phyloP scores from a whole-genome alignment of 1,140 invertebrate genomes.

The Dendroctonus ponderosae region DNA sequence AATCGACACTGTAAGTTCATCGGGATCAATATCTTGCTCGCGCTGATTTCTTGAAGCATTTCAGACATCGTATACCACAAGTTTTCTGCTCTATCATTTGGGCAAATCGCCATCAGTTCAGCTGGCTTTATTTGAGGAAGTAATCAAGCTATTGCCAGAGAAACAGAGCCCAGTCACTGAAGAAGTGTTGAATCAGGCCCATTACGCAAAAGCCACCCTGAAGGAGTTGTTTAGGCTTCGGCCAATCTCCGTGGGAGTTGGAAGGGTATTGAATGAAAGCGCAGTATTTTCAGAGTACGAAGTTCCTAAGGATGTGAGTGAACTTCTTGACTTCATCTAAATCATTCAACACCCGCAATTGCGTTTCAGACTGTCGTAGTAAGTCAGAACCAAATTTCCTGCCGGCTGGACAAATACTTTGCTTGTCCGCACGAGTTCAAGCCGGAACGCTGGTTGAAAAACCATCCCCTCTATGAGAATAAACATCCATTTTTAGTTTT shows the following conservation, averaged over 20 bases:
- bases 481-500: constrained; percentile 75
- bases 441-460: constrained; percentile 75
- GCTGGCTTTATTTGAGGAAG: constrained; percentile 68
- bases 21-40: background rate
- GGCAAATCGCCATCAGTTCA: constrained; percentile 72
- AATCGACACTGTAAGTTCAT: constrained; percentile 73
- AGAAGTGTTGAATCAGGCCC: constrained; percentile 61
- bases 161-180: constrained; percentile 57
- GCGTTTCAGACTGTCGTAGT: constrained; percentile 77
- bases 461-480: constrained; percentile 52
- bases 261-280: constrained; percentile 74
- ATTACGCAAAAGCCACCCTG: constrained; percentile 74
- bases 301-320: constrained; percentile 80
- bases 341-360: background rate
- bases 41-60: constrained; percentile 9
- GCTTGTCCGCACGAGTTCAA: constrained; percentile 64
- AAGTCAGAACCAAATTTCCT: constrained; percentile 82
- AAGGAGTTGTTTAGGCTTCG: constrained; percentile 84
- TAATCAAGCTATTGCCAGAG: constrained; percentile 56
- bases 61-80: constrained; percentile 78
- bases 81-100: constrained; percentile 81
- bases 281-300: constrained; percentile 76
- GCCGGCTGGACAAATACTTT: constrained; percentile 70
- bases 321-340: background rate
- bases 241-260: constrained; percentile 78